A percentile compares a stretch with the other conserved stretches of the same genome.
Conservation (phyloP, 2,797 vertebrate genomes). For the Pogoniulus pusillus region DNA sequence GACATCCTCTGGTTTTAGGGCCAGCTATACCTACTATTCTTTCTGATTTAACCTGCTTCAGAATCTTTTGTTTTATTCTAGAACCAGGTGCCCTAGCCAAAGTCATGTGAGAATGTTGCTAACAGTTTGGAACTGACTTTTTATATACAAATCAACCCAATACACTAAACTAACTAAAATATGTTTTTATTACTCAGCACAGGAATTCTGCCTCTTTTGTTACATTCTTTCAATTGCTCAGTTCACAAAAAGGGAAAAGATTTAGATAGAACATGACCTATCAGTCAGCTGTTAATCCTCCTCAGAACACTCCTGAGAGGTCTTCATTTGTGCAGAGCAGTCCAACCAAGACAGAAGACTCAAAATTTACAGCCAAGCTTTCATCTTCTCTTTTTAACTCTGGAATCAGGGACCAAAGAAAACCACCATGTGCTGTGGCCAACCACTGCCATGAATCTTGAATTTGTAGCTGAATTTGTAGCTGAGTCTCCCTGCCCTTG, state of each 20-base stretch:
- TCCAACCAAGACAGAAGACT: background rate
- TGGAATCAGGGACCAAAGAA: background rate
- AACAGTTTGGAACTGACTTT: background rate
- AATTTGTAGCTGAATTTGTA: background rate
- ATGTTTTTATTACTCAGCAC: background rate
- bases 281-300: background rate
- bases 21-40: background rate
- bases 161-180: background rate
- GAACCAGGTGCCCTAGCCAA: background rate
- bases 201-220: background rate
- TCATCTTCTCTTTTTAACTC: background rate
- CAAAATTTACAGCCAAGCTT: background rate
- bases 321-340: background rate
- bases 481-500: background rate
- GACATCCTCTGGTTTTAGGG: background rate
- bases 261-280: background rate
- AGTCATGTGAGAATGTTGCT: background rate
- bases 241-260: background rate
- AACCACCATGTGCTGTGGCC: background rate
- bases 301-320: background rate
- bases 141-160: background rate
- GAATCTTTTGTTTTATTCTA: background rate
- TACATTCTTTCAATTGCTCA: background rate
- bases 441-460: background rate
- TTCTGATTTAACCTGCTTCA: background rate